Evolutionary conservation across 2,797 vertebrate genomes (phyloP).

Genomic region (Delichon dasypus): DNA sequence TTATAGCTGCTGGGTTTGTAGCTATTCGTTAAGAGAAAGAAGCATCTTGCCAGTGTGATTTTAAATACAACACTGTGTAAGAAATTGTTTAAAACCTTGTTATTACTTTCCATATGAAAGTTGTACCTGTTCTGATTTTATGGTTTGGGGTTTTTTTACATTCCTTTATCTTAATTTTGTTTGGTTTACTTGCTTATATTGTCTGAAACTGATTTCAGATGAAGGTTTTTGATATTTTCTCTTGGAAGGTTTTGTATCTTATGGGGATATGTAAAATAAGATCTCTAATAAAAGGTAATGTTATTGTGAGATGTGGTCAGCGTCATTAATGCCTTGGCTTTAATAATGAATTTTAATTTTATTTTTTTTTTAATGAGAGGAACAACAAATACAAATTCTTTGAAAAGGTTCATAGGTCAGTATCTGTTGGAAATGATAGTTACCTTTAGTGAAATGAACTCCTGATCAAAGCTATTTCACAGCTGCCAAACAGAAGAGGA

Average conservation of each 20-base stretch:
- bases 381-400: background rate
- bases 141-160: background rate
- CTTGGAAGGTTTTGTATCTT: constrained; percentile 78
- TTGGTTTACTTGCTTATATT: constrained; percentile 54
- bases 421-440: background rate
- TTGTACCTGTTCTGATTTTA: constrained; percentile 14
- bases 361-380: too few relatives aligned
- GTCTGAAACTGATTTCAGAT: constrained; percentile 71
- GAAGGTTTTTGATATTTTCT: constrained; percentile 79
- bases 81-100: constrained; percentile 43
- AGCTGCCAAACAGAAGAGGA: background rate
- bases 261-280: constrained; percentile 77
- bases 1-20: constrained; percentile 8
- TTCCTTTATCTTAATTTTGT: constrained; percentile 52
- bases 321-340: background rate
- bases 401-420: background rate
- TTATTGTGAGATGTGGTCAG: constrained; percentile 49
- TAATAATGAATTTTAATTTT: background rate
- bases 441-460: background rate
- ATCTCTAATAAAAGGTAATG: constrained; percentile 77
- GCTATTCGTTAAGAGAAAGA: constrained; percentile 46
- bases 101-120: constrained; percentile 37
- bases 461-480: background rate
- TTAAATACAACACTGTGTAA: constrained; percentile 51
- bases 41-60: constrained; percentile 45